These are phyloP conservation scores for Calliscelio sp. DNA, from an alignment of 2,888 invertebrate species.

Conservation along the genomic window DNA sequence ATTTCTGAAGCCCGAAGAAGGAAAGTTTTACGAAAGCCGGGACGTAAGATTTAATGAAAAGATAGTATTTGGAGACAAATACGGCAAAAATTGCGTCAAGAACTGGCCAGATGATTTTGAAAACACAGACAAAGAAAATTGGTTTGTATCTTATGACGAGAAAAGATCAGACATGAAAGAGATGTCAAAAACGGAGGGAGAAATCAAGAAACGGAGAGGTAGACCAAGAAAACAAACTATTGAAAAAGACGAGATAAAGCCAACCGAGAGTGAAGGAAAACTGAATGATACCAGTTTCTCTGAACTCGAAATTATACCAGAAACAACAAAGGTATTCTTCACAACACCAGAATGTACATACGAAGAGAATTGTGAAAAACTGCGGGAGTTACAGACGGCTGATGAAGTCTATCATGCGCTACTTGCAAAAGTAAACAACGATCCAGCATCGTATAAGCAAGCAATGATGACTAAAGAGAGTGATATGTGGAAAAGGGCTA, in stretches of 20 bases:
- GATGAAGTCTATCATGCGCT: background rate
- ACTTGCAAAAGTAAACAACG: background rate
- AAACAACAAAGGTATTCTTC: background rate
- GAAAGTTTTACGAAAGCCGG: slow-evolving; percentile 42
- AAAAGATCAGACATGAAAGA: background rate
- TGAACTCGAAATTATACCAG: slow-evolving; percentile 1
- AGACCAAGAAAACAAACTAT: slow-evolving; percentile 28
- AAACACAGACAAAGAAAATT: slow-evolving; percentile 61
- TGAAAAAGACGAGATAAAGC: slow-evolving; percentile 3
- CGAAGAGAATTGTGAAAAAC: slow-evolving; percentile 33
- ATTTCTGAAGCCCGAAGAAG: slow-evolving; percentile 37
- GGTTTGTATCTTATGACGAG: slow-evolving; percentile 58
- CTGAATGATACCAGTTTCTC: slow-evolving; percentile 8
- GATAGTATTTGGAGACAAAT: slow-evolving; percentile 15
- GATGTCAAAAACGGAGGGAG: slow-evolving; percentile 32
- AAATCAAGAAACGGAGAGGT: slow-evolving; percentile 32
- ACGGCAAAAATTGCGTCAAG: background rate
- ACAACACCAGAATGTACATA: slow-evolving; percentile 7
- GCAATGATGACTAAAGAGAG: background rate
- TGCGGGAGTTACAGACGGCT: background rate
- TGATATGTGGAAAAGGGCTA: background rate
- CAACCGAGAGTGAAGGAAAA: background rate
- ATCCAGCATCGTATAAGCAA: background rate
- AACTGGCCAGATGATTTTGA: slow-evolving; percentile 42
- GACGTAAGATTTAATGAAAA: slow-evolving; percentile 46